A percentile compares a stretch with the other conserved stretches of the same genome.
Conservation (phyloP, 2,113 vertebrate species). For the Chaetura pelagica region DNA sequence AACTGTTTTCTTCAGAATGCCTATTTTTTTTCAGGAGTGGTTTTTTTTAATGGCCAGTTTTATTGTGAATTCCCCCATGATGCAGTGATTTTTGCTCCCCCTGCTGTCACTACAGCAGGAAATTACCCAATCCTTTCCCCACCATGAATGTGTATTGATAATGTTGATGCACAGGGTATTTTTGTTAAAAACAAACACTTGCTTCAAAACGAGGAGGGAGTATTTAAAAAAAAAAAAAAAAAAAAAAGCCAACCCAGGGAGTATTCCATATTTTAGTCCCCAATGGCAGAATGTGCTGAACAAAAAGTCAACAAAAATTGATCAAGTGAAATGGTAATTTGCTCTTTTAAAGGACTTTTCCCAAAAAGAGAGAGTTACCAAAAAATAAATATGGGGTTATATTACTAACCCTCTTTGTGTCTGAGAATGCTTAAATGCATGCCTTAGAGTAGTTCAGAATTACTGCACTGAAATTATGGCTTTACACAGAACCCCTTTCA, state of each 20-base stretch:
- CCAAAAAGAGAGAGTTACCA: background rate
- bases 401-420: background rate
- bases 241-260: background rate
- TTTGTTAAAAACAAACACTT: background rate
- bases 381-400: background rate
- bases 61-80: constrained; percentile 20
- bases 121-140: constrained; percentile 19
- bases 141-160: background rate
- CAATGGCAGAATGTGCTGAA: background rate
- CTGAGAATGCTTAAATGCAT: background rate
- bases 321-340: background rate
- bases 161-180: background rate
- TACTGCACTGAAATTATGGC: background rate
- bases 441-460: background rate
- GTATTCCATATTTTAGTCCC: background rate
- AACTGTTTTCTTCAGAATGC: background rate
- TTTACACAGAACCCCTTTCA: background rate
- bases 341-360: background rate
- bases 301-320: background rate
- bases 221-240: background rate
- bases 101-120: constrained; percentile 52
- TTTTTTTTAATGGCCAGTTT: background rate
- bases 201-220: background rate
- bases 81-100: constrained; percentile 66
- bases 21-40: background rate